Evolutionary conservation across 1,140 invertebrate species (phyloP).

Genomic region (Delia radicum): DNA sequence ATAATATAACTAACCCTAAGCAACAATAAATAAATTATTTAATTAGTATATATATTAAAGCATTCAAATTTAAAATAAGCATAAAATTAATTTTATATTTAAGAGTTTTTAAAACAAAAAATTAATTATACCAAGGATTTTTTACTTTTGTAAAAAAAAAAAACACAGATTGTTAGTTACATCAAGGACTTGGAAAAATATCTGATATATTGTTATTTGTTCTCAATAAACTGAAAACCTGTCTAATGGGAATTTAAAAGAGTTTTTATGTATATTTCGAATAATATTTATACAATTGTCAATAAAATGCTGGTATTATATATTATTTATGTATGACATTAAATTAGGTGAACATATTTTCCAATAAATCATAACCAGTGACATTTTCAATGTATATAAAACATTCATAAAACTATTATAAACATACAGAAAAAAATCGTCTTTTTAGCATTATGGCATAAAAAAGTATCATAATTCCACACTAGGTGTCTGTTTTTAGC

Average conservation of each 20-base stretch:
- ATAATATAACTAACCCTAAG: background rate
- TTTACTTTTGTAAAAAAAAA: too few species aligned
- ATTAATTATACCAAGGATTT: background rate
- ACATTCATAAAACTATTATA: background rate
- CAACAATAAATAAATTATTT: slow-evolving; percentile 14
- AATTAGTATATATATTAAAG: background rate
- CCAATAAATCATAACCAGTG: background rate
- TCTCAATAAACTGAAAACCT: too few species aligned
- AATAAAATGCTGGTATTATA: background rate
- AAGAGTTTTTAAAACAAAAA: too few species aligned
- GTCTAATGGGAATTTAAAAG: too few species aligned
- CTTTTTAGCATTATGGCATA: too few species aligned
- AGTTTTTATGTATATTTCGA: background rate
- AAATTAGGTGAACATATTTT: slow-evolving; percentile 17
- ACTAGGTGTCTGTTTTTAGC: slow-evolving; percentile 17
- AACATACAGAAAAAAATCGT: background rate
- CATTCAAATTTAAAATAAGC: background rate
- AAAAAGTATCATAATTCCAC: slow-evolving; percentile 13
- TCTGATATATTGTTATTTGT: too few species aligned
- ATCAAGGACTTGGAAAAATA: too few species aligned
- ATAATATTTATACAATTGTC: background rate
- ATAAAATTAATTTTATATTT: slow-evolving; percentile 4
- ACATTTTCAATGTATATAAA: slow-evolving; percentile 5
- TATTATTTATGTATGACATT: slow-evolving; percentile 12
- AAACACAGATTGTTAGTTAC: too few species aligned